Percentiles rank a stretch among this genome's conserved stretches.
These are phyloP conservation scores for Brienomyrus longianalis DNA, from an alignment of 2,113 vertebrate species.

Conservation along the genomic window DNA sequence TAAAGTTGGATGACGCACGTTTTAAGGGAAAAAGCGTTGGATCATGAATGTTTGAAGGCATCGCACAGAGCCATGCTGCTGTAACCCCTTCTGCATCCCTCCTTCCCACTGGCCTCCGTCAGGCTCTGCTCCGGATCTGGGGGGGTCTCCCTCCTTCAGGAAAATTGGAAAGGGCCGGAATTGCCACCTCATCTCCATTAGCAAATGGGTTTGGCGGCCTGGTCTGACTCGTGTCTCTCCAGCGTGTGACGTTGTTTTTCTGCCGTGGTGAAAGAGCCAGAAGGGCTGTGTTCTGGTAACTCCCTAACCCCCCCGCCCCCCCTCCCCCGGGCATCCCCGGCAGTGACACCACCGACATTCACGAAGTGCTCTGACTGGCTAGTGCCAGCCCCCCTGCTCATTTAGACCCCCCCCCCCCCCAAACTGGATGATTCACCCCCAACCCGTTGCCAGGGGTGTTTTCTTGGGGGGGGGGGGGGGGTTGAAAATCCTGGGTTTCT, in stretches of 20 bases:
- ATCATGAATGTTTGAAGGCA: not conserved
- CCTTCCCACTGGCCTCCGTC: not conserved
- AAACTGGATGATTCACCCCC: slow-evolving; percentile 53
- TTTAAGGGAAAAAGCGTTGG: not conserved
- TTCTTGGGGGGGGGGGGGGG: slow-evolving; percentile 13
- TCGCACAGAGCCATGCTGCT: not conserved
- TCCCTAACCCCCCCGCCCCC: not conserved
- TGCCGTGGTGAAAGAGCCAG: not conserved
- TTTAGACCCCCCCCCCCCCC: slow-evolving; percentile 25
- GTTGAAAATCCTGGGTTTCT: not conserved
- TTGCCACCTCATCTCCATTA: not conserved
- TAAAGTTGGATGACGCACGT: not conserved
- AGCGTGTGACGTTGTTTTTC: not conserved
- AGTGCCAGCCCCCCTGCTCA: not conserved
- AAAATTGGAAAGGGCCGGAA: slow-evolving; percentile 6
- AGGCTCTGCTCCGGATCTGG: not conserved
- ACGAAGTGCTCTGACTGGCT: not conserved
- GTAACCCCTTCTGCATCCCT: not conserved
- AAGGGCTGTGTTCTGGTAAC: not conserved
- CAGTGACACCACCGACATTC: not conserved
- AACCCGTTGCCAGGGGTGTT: slow-evolving; percentile 43
- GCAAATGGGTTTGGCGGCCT: not conserved
- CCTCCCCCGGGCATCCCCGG: not conserved
- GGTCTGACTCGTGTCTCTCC: slow-evolving; percentile 9
- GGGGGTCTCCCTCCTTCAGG: not conserved